Percentiles rank a stretch among this genome's conserved stretches.
phyloP scores from a whole-genome alignment of 2,113 vertebrate species.

The Columbina picui region DNA sequence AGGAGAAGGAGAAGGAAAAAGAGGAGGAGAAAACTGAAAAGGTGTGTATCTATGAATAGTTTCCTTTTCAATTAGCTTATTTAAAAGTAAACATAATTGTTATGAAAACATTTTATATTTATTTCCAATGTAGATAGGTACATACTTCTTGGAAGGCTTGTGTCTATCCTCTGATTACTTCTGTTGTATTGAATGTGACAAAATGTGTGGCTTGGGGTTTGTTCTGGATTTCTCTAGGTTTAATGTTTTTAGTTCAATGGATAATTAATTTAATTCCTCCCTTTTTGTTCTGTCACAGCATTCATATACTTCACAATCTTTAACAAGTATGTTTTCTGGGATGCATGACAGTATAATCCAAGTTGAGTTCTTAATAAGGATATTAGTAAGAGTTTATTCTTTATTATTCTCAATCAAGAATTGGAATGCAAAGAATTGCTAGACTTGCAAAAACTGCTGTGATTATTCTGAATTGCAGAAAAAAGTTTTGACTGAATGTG shows the following conservation, averaged over 20 bases:
- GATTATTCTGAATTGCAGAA: background rate
- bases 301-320: background rate
- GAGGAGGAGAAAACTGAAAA: constrained; percentile 89
- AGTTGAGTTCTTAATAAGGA: background rate
- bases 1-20: constrained; percentile 89
- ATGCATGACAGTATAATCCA: background rate
- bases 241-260: background rate
- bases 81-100: background rate
- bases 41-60: constrained; percentile 42
- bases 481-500: background rate
- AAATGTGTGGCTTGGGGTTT: background rate
- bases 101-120: background rate
- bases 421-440: background rate
- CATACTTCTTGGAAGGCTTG: rapidly evolving
- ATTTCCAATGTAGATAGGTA: background rate
- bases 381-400: background rate
- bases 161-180: background rate
- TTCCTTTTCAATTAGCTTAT: background rate
- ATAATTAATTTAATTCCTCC: background rate
- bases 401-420: background rate
- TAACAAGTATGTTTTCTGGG: background rate
- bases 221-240: background rate
- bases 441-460: background rate
- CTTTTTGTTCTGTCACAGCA: background rate
- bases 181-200: rapidly evolving